Evolutionary conservation across 2,797 vertebrate genomes (phyloP), one percentile per base, ranked within the genome.

Genomic region (Bradypodion pumilum): DNA sequence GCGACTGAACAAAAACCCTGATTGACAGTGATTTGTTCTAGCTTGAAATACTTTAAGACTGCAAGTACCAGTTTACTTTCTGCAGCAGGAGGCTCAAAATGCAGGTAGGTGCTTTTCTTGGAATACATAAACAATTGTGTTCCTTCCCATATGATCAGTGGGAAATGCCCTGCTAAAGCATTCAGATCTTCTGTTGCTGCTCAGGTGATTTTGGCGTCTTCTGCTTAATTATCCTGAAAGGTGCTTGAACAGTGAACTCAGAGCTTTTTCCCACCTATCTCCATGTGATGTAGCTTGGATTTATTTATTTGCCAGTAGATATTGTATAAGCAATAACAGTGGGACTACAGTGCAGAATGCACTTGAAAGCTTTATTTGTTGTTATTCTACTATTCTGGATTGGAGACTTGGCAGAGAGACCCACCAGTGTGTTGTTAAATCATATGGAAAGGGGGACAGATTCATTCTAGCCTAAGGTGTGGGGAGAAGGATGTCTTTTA

Each of bases 181-280:
- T 44, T 40, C 74, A 78, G 12, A 21, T 5, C 9, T 76, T 86
- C 85, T 40, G 46, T 65, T 84, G 77, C 59, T 83, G 49, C 49
- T 87, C 82, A 83, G 65, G 68, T 77, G 52, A 19, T 62, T 74
- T 49, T 90, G 5, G 29, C 32, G 3, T 35, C 10, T 27, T 70
- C 7, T 74, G 40, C 80, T 78, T 37, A 0, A 0, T 85, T 72
- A 63, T 46, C 23, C 46, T 72, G 52, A 78, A 91, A 49, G 37
- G 5, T 68, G 59, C 81, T 60, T 63, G 56, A 85, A 0, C 7
- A 86, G 59, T 70, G 9, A 86, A 62, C 74, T 7, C 40, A 79
- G 25, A 73, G 35, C 66, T 60, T 46, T 83, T 88, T 92, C 75
- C 84, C 62, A 63, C 82, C 86, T 74, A 81, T 87, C 37, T 85